Evolutionary conservation across 2,797 vertebrate genomes (phyloP), one percentile per base, ranked within the genome.

Genomic region (Hafferia zeledoni): DNA sequence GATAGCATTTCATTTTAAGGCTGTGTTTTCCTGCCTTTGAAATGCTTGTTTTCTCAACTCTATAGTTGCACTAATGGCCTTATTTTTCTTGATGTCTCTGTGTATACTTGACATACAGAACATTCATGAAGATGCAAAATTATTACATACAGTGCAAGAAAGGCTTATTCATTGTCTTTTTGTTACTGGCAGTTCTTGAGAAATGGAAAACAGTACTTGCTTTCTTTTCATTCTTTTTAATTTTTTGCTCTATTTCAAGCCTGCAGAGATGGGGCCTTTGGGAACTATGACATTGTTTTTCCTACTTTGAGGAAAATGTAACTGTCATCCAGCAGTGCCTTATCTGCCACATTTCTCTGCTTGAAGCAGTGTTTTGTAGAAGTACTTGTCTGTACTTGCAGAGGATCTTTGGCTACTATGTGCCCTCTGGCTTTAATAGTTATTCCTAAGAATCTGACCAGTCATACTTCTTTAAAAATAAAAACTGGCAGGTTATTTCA

Each of bases 331-430:
- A 84, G 59, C 57, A 89, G 50, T 90, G 75, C 71, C 71, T 93
- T 93, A 95, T 92, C 92, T 93, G 75, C 68, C 78, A 46, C 55
- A 75, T 94, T 92, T 94, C 64, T 94, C 53, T 86, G 52, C 78
- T 76, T 78, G 53, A 81, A 91, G 57, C 50, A 75, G 55, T 27
- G 33, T 77, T 94, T 92, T 87, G 39, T 53, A 56, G 60, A 77
- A 87, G 11, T 77, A 64, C 25, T 91, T 89, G 37, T 19, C 87
- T 93, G 1, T 83, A 80, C 61, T 41, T 47, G 50, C 44, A 70
- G 69, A 77, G 35, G 43, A 68, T 83, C 78, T 92, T 87, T 93
- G 79, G 64, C 67, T 86, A 71, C 76, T 31, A 33, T 39, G 17
- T 81, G 49, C 55, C 46, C 39, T 81, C 61, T 85, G 87, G 65